phyloP scores from a whole-genome alignment of 2,113 vertebrate genomes.

The Cacatua alba region DNA sequence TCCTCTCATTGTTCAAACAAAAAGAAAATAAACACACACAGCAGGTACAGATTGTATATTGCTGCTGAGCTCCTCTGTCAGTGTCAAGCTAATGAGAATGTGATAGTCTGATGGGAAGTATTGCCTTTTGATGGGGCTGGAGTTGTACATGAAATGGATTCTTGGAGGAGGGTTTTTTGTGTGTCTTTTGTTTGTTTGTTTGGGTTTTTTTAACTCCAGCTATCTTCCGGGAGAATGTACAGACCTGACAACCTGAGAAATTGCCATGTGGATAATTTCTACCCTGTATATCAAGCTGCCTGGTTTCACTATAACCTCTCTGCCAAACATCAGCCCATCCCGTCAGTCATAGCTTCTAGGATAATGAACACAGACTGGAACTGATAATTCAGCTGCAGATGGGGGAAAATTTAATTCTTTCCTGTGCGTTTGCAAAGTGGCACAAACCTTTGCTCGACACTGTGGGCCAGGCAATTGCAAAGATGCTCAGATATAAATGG shows the following conservation, averaged over 20 bases:
- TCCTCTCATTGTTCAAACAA: conserved; percentile 44
- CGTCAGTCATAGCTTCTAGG: not conserved
- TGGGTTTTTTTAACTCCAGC: not conserved
- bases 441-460: not conserved
- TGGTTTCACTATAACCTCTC: not conserved
- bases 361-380: not conserved
- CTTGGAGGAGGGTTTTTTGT: not conserved
- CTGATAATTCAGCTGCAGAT: not conserved
- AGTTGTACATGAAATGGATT: not conserved
- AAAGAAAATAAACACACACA: conserved; percentile 28
- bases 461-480: not conserved
- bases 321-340: not conserved
- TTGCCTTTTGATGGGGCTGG: not conserved
- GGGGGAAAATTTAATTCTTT: not conserved
- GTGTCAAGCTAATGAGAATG: not conserved
- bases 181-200: not conserved
- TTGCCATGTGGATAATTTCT: not conserved
- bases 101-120: not conserved
- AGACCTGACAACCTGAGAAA: not conserved
- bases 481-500: not conserved
- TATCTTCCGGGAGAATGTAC: not conserved
- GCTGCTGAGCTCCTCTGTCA: not conserved
- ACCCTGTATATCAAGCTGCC: not conserved
- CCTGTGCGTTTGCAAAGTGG: not conserved
- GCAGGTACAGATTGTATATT: not conserved